Conservation (phyloP, 1,140 invertebrate genomes). For the Nephila pilipes region DNA sequence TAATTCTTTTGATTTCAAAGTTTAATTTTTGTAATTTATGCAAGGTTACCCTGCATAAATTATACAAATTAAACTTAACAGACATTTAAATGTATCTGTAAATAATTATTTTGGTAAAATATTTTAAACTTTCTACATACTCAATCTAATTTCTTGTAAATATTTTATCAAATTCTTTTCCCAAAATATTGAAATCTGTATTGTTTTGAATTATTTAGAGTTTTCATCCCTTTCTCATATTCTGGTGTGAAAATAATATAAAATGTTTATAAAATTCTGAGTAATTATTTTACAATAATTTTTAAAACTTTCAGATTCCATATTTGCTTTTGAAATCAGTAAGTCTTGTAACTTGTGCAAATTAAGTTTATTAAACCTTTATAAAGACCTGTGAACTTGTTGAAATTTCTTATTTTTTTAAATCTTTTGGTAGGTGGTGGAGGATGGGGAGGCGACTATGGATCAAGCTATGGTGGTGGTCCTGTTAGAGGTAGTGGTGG, state of each 20-base stretch:
- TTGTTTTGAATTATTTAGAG: no score
- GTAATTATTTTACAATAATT: neutral
- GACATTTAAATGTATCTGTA: no score
- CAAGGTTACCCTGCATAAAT: no score
- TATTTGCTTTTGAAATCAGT: neutral
- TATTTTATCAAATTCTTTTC: neutral
- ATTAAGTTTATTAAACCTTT: neutral
- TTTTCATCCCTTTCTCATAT: no score
- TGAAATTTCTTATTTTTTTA: neutral
- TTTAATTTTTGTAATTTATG: no score
- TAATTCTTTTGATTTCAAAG: no score
- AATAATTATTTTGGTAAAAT: no score
- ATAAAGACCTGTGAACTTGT: no score
- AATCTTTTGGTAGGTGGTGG: conserved; percentile 47
- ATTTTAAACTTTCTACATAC: no score
- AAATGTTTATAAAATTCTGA: neutral
- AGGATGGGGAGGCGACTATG: conserved; percentile 74
- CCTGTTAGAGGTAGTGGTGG: conserved; percentile 72
- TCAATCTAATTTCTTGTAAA: neutral
- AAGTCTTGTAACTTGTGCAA: neutral
- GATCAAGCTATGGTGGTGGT: conserved; percentile 77
- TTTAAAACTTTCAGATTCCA: neutral
- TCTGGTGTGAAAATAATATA: neutral
- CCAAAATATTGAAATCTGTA: no score
- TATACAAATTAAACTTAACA: no score